Conservation (phyloP, 2,888 invertebrate genomes). For the Apamea crenata region DNA sequence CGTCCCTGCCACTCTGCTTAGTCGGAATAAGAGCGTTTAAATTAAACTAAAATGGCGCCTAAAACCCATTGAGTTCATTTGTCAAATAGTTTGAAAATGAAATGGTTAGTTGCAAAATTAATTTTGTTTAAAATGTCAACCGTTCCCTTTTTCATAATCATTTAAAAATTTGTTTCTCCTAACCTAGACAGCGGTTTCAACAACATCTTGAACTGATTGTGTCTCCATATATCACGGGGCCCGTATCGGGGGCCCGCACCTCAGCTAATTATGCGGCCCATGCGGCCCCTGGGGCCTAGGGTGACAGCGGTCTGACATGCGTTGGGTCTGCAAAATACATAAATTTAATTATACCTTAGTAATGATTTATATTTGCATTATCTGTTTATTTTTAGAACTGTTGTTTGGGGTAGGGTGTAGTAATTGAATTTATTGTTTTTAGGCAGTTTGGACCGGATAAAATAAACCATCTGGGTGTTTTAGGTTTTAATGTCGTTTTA, state of each 20-base stretch:
- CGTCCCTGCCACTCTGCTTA: not conserved
- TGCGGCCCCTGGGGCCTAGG: conserved; percentile 19
- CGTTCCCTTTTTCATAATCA: not conserved
- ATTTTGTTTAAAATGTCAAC: not conserved
- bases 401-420: not conserved
- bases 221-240: conserved; percentile 54
- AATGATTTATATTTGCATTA: conserved; percentile 53
- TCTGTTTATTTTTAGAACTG: conserved; percentile 37
- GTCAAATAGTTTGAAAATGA: no score
- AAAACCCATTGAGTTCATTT: no score
- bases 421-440: conserved; percentile 41
- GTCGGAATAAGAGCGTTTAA: no score
- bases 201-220: conserved; percentile 53
- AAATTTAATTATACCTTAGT: conserved; percentile 57
- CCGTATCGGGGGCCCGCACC: conserved; percentile 46
- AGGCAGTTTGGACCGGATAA: not conserved
- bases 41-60: no score
- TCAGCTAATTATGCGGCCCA: conserved; percentile 61
- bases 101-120: not conserved
- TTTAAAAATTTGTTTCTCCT: conserved; percentile 29
- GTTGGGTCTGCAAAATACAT: conserved; percentile 39
- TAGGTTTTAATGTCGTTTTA: no score
- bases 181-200: conserved; percentile 33
- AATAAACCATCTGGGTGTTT: conserved; percentile 19
- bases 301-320: conserved; percentile 62